Base-by-base conservation (phyloP, 2,888 invertebrate genomes). In the Lithophane leautieri region DNA sequence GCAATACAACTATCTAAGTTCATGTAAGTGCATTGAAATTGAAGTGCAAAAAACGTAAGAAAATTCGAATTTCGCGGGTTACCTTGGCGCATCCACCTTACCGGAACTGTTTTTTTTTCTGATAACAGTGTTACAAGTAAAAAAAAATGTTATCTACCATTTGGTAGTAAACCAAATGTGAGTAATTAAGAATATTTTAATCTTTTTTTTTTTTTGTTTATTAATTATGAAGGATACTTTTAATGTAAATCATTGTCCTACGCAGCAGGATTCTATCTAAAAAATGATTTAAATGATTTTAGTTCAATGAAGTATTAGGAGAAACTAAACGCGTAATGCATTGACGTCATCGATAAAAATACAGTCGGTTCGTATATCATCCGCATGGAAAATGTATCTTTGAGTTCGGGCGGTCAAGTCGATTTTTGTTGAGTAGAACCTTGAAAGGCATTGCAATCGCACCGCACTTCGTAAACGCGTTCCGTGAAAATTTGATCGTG, bases 271-370 rank as follows among this genome's bases (percentile, higher is more conserved):
- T 42, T 50, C 4, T 54, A 47, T 12, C 3, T 47, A 9, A 25
- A 42, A 65, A 44, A 19, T 0, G 0, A 25, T 25, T 34, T 9
- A 40, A 22, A 4, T 44, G 7, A 52, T 25, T n/a, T 71, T 25
- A 8, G 22, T 62, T 22, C 12, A 62, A 2, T 47, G 14, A n/a
- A 50, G 25, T 50, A 34, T 12, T 6, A 7, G 89, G 79, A 91
- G 74, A 78, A 94, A 91, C 92, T 74, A 94, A 94, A 95, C 95
- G 94, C 90, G 75, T 70, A 73, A 70, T 54, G 68, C 73, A 81
- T 90, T 94, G 93, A 94, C 94, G 95, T 95, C 94, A 95, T 89
- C 88, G 92, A 90, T 93, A 94, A 94, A 95, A 94, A 94, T 95
- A 95, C 81, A 86, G 86, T 75, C 89, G 89, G 90, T 90, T 90